phyloP scores from a whole-genome alignment of 2,888 invertebrate species.

The Dioctria linearis region DNA sequence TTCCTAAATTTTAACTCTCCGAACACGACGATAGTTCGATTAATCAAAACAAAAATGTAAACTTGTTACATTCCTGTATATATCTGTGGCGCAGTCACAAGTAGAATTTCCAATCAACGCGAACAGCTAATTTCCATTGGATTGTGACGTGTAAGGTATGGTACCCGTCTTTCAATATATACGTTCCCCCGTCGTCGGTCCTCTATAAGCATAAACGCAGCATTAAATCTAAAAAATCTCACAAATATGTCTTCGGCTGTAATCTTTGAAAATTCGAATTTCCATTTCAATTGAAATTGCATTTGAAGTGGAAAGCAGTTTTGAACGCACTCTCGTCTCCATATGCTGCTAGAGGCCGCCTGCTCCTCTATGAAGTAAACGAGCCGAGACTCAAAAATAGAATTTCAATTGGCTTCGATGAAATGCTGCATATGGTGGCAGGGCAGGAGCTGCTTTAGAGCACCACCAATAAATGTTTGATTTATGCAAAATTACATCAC shows the following conservation, averaged over 20 bases:
- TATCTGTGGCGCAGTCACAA: too few species aligned
- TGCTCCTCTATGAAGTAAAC: not conserved
- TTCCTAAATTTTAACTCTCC: too few species aligned
- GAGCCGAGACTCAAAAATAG: constrained; percentile 40
- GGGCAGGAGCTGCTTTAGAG: not conserved
- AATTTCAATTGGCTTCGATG: constrained; percentile 43
- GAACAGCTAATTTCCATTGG: too few species aligned
- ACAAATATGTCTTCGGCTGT: not conserved
- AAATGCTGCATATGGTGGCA: constrained; percentile 32
- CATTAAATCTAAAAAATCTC: not conserved
- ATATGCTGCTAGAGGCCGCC: not conserved
- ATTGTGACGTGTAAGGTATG: not conserved
- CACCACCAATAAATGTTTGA: constrained; percentile 52
- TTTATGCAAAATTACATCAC: constrained; percentile 54
- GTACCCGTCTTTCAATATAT: not conserved
- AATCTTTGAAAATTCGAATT: not conserved
- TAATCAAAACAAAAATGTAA: too few species aligned
- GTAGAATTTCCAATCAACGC: too few species aligned
- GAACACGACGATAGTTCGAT: too few species aligned
- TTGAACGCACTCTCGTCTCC: not conserved
- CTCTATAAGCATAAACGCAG: not conserved
- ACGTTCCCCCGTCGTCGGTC: not conserved
- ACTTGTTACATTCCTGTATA: too few species aligned
- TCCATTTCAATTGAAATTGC: not conserved
- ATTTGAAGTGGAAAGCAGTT: not conserved